Base-by-base conservation (phyloP, 2,797 vertebrate species). In the Coluber constrictor region DNA sequence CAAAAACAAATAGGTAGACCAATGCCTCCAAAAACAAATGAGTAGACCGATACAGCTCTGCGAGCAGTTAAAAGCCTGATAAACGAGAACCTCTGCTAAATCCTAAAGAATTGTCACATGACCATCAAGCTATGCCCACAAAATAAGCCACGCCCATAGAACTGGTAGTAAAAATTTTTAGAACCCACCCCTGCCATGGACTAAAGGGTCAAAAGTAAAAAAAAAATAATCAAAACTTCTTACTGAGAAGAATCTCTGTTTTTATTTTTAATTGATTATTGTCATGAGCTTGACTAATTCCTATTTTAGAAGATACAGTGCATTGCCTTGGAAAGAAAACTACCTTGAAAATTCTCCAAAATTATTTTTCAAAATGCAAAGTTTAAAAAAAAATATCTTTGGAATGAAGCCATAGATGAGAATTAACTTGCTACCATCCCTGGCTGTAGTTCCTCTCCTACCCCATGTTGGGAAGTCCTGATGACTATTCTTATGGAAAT, bases 401-500 rank as follows among this genome's bases (percentile, higher is more conserved):
- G 29, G 86, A 47, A 29, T 6, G 43, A 20, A 83, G 25, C 9
- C n/a, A 37, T 27, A 37, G 70, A 13, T 13, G 43, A 29, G 55
- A 79, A 54, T 51, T 29, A 13, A 16, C 32, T 32, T 88, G 43
- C 29, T 79, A 18, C 55, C 55, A 43, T 87, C 90, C 70, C 0
- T 1, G 92, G 87, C 43, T 90, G 88, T 79, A 87, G 92, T 93
- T 86, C 93, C 93, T 91, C 91, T 79, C 87, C 47, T 87, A 92
- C 91, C 79, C 93, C 96, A 93, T 93, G 88, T 43, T 43, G 37
- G 95, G 95, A 97, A 91, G 90, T 60, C 57, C 66, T 55, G 92
- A 86, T 96, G 95, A 97, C 92, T 94, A 51, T 89, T 94, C 70
- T 94, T 89, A 95, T 37, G 96, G 96, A 96, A 92, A 97, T 93